These are phyloP conservation scores for Bombyx huttoni DNA, from an alignment of 2,888 invertebrate genomes.

Conservation along the genomic window DNA sequence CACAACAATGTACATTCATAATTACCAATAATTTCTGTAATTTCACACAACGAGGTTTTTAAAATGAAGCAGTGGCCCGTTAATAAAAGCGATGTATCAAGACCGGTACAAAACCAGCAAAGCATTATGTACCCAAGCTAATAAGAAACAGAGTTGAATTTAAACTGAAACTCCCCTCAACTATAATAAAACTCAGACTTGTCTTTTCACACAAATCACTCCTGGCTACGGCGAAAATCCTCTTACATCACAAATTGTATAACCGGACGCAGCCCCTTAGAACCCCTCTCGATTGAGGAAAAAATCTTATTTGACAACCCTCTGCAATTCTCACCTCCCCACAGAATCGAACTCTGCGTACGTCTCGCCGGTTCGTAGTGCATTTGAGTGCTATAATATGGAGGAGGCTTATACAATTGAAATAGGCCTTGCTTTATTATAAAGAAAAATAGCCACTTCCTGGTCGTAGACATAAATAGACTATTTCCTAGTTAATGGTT, in stretches of 20 bases:
- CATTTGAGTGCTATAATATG: neutral
- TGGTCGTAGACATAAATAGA: no score
- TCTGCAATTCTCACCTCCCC: conserved; percentile 52
- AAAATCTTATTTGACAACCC: conserved; percentile 66
- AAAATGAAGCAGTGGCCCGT: no score
- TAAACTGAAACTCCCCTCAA: neutral
- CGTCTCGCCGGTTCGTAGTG: neutral
- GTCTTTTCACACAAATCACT: conserved; percentile 9
- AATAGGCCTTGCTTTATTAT: neutral
- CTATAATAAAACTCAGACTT: neutral
- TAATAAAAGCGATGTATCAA: no score
- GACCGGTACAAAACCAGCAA: no score
- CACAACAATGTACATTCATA: no score
- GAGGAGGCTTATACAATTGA: neutral
- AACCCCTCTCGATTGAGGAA: conserved; percentile 46
- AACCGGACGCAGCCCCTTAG: conserved; percentile 33
- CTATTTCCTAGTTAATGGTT: no score
- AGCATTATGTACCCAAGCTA: neutral
- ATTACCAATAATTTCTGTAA: no score
- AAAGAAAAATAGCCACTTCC: no score
- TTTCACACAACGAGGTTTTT: no score
- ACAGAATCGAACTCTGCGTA: conserved; percentile 21
- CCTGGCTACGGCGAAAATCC: conserved; percentile 11
- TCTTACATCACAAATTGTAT: conserved; percentile 46
- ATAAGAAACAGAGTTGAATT: neutral